A percentile compares a stretch with the other conserved stretches of the same genome.
Conservation (phyloP, 2,888 invertebrate species). For the Sycophila texana region DNA sequence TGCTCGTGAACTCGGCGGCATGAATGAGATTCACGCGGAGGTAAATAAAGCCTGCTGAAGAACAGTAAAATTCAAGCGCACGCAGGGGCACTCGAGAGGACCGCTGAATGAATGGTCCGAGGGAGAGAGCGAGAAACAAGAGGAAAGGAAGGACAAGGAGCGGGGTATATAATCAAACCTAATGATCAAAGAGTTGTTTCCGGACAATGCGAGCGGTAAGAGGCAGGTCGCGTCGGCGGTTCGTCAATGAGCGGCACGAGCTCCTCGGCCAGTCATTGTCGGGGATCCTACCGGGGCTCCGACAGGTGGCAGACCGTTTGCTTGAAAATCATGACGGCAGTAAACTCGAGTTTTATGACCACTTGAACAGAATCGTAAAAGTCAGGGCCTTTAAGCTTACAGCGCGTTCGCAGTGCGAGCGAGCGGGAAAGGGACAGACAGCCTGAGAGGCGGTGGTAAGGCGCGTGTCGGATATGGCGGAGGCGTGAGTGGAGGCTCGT, state of each 20-base stretch:
- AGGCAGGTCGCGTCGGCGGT: slow-evolving; percentile 26
- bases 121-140: not conserved
- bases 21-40: not conserved
- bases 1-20: no score
- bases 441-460: slow-evolving; percentile 60
- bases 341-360: slow-evolving; percentile 79
- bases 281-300: slow-evolving; percentile 68
- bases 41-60: slow-evolving; percentile 2
- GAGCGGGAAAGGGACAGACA: slow-evolving; percentile 33
- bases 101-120: slow-evolving; percentile 24
- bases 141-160: not conserved
- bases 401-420: slow-evolving; percentile 49
- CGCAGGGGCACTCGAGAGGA: not conserved
- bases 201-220: slow-evolving; percentile 35
- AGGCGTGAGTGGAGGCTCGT: slow-evolving; percentile 66
- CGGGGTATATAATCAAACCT: slow-evolving; percentile 46
- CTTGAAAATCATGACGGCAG: slow-evolving; percentile 77
- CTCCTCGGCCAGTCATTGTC: slow-evolving; percentile 61
- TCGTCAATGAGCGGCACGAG: not conserved
- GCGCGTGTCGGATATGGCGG: slow-evolving; percentile 75
- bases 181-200: slow-evolving; percentile 56
- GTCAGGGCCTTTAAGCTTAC: slow-evolving; percentile 76
- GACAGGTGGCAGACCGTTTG: slow-evolving; percentile 76
- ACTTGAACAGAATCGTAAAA: slow-evolving; percentile 80
- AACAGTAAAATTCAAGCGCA: slow-evolving; percentile 24